phyloP scores from a whole-genome alignment of 2,113 vertebrate genomes.

The Austrofundulus limnaeus region DNA sequence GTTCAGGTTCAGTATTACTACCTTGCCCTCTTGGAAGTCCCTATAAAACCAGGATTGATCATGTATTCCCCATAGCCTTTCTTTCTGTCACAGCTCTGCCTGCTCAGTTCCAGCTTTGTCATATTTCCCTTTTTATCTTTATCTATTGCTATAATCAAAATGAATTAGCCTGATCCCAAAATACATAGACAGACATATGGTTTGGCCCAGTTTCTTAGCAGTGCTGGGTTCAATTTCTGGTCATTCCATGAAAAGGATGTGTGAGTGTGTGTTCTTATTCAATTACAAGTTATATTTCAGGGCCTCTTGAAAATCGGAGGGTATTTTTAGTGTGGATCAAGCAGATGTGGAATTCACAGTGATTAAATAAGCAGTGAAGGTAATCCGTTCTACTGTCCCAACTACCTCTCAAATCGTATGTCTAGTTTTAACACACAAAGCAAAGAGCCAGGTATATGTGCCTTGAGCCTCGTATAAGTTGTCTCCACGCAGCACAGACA shows the following conservation, averaged over 20 bases:
- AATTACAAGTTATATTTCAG: conserved; percentile 49
- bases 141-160: conserved; percentile 74
- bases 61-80: conserved; percentile 47
- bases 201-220: conserved; percentile 73
- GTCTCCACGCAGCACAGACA: conserved; percentile 70
- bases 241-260: conserved; percentile 38
- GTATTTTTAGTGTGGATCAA: conserved; percentile 67
- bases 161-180: conserved; percentile 76
- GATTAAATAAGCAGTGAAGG: conserved; percentile 72
- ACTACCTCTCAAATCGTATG: conserved; percentile 52
- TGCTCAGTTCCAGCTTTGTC: conserved; percentile 32
- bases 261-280: conserved; percentile 28
- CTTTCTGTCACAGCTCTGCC: conserved; percentile 29
- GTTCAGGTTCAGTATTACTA: conserved; percentile 69
- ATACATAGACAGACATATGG: conserved; percentile 70
- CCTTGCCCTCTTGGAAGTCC: conserved; percentile 61
- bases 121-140: conserved; percentile 47
- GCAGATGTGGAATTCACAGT: conserved; percentile 68
- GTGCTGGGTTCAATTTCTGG: conserved; percentile 62
- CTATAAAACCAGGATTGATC: conserved; percentile 70
- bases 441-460: conserved; percentile 52
- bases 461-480: conserved; percentile 76
- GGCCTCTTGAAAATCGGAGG: conserved; percentile 53
- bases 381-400: conserved; percentile 70
- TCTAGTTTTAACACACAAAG: conserved; percentile 26